Evolutionary conservation across 2,797 vertebrate genomes (phyloP).

Genomic region (Okamejei kenojei): DNA sequence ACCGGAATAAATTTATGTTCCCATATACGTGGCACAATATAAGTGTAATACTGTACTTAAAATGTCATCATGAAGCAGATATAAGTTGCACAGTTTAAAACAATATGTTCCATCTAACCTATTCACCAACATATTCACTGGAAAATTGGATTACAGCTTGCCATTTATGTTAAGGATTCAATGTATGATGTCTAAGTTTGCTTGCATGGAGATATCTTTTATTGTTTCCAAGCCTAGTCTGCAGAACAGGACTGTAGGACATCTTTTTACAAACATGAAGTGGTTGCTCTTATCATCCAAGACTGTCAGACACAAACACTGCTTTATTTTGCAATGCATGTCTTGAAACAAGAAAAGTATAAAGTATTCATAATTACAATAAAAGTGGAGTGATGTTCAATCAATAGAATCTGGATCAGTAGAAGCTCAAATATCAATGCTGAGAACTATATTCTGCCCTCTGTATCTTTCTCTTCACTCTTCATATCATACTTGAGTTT

Average conservation of each 20-base stretch:
- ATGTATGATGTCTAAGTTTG: not conserved
- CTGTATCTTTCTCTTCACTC: no score
- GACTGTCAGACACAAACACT: not conserved
- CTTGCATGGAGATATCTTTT: not conserved
- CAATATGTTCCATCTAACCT: not conserved
- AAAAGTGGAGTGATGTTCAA: not conserved
- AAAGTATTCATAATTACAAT: not conserved
- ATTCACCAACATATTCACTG: not conserved
- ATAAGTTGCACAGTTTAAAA: not conserved
- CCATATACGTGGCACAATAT: not conserved
- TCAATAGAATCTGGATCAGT: not conserved
- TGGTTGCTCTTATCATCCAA: not conserved
- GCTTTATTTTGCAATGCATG: not conserved
- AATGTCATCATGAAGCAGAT: not conserved
- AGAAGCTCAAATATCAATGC: not conserved
- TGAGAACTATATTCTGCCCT: no score
- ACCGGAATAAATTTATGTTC: not conserved
- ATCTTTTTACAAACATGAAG: not conserved
- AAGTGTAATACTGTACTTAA: not conserved
- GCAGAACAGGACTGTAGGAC: not conserved
- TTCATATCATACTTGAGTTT: no score
- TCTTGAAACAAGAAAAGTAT: not conserved
- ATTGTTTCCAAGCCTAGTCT: not conserved
- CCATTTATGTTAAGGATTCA: no score
- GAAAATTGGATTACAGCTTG: no score